phyloP scores from a whole-genome alignment of 2,888 invertebrate species.

The Panopea generosa region DNA sequence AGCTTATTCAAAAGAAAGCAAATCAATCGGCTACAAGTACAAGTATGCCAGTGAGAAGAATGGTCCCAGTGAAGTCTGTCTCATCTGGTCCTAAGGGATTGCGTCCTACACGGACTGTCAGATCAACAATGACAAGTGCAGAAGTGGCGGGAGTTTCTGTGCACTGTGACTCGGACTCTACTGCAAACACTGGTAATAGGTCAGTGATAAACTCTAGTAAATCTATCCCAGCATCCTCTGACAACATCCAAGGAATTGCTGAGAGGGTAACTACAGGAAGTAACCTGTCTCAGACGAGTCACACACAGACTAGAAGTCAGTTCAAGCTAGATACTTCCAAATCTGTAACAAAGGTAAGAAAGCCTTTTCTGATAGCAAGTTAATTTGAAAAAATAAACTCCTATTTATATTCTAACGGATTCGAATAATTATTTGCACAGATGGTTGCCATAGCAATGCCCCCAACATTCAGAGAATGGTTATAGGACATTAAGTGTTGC shows the following conservation, averaged over 20 bases:
- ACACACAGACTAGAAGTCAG: conserved; percentile 9
- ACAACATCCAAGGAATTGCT: neutral
- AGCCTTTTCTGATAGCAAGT: neutral
- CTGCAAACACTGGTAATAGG: neutral
- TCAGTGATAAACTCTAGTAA: neutral
- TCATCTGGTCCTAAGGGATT: conserved; percentile 35
- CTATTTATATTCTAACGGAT: no score
- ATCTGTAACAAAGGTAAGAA: conserved; percentile 8
- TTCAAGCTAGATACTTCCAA: neutral
- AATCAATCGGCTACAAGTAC: conserved; percentile 5
- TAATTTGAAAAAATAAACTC: no score
- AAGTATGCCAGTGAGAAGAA: neutral
- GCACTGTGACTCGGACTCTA: conserved; percentile 22
- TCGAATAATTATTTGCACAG: no score
- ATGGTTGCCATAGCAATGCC: no score
- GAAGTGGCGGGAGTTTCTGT: conserved; percentile 14
- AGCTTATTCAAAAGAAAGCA: conserved; percentile 17
- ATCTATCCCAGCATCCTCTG: neutral
- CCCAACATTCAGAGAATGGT: no score
- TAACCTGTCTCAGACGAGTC: conserved; percentile 15
- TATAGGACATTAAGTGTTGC: no score
- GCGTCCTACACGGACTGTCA: conserved; percentile 14
- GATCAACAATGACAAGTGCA: neutral
- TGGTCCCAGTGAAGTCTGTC: conserved; percentile 14
- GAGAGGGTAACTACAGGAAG: neutral